Evolutionary conservation across 2,113 vertebrate species (phyloP), one percentile per base, ranked within the genome.

Genomic region (Epinephelus cyanopodus): DNA sequence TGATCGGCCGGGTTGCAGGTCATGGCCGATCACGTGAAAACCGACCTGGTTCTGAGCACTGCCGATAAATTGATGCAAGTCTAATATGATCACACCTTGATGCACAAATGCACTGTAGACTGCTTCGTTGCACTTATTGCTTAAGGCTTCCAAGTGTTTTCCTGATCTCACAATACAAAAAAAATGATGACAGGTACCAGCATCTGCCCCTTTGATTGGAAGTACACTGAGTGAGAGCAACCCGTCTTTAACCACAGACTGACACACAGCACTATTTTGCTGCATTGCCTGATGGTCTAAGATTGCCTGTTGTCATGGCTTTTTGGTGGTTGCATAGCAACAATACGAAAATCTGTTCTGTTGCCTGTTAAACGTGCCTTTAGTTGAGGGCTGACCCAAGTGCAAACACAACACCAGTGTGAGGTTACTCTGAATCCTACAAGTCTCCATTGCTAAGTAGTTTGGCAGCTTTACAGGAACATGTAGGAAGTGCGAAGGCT

Each of bases 311-410:
- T 79, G 50, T 77, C n/a, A 4, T 62, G 66, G 48, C 45, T 58
- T 79, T 58, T 57, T 75, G n/a, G 13, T 25, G 52, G 79, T 85
- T 83, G 50, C 74, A 45, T 87, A 83, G 84, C 77, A 89, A 83
- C 84, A 68, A 60, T 86, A 21, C 39, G 4, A 67, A 74, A 86
- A 77, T 72, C 8, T 3, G 37, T 82, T 65, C 21, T 73, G 12
- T 79, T 54, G 33, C 37, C 5, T 69, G 19, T 57, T 21, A 17
- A 72, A 74, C 9, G 0, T 27, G 19, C 48, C 27, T 66, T 66
- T 42, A 45, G 58, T 53, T n/a, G 12, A 18, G 21, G 8, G 25
- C 25, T 61, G 62, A 58, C 71, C 53, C 45, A 23, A 75, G 37
- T 58, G 45, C 50, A 47, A 21, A 7, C 8, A 37, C 39, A 27